These are phyloP conservation scores for Trachythela sp. DNA, from an alignment of 64 coral and sea anemone species.

Conservation along the genomic window DNA sequence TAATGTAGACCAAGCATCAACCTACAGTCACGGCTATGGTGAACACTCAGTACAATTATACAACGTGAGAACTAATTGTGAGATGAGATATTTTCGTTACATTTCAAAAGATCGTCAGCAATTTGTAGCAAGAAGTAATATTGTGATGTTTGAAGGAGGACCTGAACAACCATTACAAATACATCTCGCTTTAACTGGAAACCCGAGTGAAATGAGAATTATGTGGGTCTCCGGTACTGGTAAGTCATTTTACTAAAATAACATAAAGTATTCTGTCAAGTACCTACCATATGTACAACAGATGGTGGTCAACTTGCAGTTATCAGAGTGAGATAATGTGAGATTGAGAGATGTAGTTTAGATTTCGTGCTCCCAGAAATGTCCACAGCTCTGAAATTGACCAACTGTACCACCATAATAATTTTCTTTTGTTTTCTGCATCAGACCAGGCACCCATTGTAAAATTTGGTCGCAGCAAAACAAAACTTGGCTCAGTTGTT, in stretches of 20 bases:
- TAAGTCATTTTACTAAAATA: background rate
- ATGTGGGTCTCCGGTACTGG: slow-evolving; percentile 66
- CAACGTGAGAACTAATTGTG: slow-evolving; percentile 1
- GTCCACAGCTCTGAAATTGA: background rate
- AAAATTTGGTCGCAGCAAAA: slow-evolving; percentile 44
- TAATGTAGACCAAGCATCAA: background rate
- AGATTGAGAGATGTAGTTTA: too few relatives aligned
- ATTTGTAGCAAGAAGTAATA: slow-evolving; percentile 52
- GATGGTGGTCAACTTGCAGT: too few relatives aligned
- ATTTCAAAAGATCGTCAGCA: slow-evolving; percentile 3
- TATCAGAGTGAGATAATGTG: too few relatives aligned
- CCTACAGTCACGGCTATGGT: background rate
- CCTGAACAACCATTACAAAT: slow-evolving; percentile 54
- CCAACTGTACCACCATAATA: background rate
- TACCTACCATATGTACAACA: background rate
- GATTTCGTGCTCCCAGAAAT: too few relatives aligned
- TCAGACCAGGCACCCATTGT: slow-evolving; percentile 65
- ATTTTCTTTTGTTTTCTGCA: background rate
- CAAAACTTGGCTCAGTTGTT: background rate
- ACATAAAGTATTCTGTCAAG: background rate
- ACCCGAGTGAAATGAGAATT: slow-evolving; percentile 74
- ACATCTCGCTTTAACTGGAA: slow-evolving; percentile 69
- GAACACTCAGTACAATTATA: background rate
- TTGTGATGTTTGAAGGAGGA: slow-evolving; percentile 55
- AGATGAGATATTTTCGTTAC: background rate